These are phyloP conservation scores for Brachyopa scutellaris DNA, from an alignment of 2,888 invertebrate species.

Conservation along the genomic window DNA sequence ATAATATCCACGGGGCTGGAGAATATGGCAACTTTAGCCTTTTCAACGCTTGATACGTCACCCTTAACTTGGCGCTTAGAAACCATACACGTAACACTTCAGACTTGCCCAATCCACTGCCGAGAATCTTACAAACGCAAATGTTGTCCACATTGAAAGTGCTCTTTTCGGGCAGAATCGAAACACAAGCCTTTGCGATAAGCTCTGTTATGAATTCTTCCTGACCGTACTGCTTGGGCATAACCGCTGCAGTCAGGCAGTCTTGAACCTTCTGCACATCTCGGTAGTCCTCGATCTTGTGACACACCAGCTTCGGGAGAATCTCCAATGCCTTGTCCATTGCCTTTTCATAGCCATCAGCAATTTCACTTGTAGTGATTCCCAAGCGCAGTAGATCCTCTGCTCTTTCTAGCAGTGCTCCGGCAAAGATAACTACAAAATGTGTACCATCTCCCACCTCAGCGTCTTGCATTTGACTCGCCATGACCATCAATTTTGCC, in stretches of 20 bases:
- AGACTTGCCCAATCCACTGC: slow-evolving; percentile 90
- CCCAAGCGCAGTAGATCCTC: slow-evolving; percentile 96
- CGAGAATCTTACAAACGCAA: slow-evolving; percentile 92
- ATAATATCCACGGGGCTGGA: slow-evolving; percentile 97
- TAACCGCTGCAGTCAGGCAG: slow-evolving; percentile 91
- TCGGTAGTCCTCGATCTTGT: slow-evolving; percentile 87
- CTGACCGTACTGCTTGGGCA: slow-evolving; percentile 99
- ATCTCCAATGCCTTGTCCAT: slow-evolving; percentile 94
- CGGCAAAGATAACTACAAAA: slow-evolving; percentile 97
- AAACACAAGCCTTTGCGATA: slow-evolving; percentile 94
- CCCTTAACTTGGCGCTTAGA: slow-evolving; percentile 98
- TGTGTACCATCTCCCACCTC: slow-evolving; percentile 99
- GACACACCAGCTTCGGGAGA: slow-evolving; percentile 90
- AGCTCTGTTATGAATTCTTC: slow-evolving; percentile 95
- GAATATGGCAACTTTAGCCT: slow-evolving; percentile 95
- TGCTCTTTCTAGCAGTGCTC: slow-evolving; percentile 94
- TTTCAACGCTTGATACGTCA: slow-evolving; percentile 88
- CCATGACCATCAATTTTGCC: slow-evolving; percentile 97
- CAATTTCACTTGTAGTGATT: slow-evolving; percentile 97
- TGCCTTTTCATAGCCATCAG: slow-evolving; percentile 96
- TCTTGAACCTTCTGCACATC: slow-evolving; percentile 88
- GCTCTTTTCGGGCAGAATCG: slow-evolving; percentile 91
- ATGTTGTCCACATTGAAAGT: slow-evolving; percentile 99
- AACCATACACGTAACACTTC: slow-evolving; percentile 96
- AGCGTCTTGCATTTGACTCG: slow-evolving; percentile 98